Evolutionary conservation across 2,797 vertebrate species (phyloP).

Genomic region (Dendrocincla fuliginosa): DNA sequence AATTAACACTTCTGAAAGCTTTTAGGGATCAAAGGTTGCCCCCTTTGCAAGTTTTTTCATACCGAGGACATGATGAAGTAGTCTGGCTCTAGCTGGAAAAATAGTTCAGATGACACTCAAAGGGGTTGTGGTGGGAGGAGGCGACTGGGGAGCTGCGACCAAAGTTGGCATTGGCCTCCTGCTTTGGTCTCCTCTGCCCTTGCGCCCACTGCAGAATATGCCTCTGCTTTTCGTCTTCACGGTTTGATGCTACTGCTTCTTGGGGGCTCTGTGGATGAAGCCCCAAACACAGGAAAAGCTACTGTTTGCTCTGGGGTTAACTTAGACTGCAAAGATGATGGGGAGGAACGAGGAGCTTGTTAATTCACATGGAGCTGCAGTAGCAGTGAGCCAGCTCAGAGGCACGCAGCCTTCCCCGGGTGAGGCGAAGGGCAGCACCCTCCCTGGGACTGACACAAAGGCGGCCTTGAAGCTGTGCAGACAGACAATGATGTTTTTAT

Average conservation of each 20-base stretch:
- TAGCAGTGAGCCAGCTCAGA: background rate
- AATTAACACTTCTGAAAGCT: conserved; percentile 59
- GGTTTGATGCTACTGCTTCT: background rate
- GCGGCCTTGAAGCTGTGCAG: background rate
- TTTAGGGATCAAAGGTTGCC: conserved; percentile 51
- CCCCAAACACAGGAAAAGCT: background rate
- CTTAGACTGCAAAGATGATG: accelerated
- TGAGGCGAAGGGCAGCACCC: background rate
- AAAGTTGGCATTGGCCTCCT: background rate
- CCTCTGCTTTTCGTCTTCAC: background rate
- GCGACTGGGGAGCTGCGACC: background rate
- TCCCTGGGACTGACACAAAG: background rate
- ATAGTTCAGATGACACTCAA: background rate
- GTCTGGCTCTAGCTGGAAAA: conserved; percentile 31
- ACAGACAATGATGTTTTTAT: background rate
- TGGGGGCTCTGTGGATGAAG: background rate
- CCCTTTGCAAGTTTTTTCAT: conserved; percentile 2
- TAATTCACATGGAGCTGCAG: background rate
- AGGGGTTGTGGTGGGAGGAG: background rate
- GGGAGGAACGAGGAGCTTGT: accelerated
- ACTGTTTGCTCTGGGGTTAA: background rate
- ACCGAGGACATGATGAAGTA: conserved; percentile 17
- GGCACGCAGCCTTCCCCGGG: background rate
- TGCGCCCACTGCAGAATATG: background rate
- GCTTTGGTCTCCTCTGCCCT: background rate